phyloP scores from a whole-genome alignment of 2,113 vertebrate species.

The Anseranas semipalmata region DNA sequence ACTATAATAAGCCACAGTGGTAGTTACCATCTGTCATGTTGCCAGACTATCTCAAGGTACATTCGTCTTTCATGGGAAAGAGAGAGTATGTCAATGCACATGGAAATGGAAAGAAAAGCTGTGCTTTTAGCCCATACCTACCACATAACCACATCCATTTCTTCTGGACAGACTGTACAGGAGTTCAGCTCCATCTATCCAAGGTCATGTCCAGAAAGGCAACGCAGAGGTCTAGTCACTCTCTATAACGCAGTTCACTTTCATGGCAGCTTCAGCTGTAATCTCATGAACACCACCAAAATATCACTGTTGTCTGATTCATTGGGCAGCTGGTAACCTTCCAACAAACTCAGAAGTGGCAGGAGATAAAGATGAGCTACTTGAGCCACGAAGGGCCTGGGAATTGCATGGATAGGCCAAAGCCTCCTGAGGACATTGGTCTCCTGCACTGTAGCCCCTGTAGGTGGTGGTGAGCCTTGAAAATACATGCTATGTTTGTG shows the following conservation, averaged over 20 bases:
- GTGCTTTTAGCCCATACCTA: background rate
- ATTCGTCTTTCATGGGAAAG: conserved; percentile 2
- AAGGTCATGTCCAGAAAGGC: background rate
- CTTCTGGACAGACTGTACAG: background rate
- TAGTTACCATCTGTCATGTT: conserved; percentile 58
- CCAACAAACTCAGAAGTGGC: background rate
- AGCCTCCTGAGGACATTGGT: background rate
- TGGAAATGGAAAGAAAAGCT: conserved; percentile 17
- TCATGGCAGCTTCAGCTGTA: background rate
- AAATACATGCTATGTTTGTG: background rate
- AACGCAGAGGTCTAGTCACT: background rate
- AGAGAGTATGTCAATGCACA: background rate
- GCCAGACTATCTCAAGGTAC: conserved; percentile 45
- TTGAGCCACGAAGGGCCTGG: background rate
- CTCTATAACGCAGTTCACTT: background rate
- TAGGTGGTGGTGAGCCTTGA: background rate
- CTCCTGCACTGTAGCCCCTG: background rate
- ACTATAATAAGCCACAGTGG: conserved; percentile 48
- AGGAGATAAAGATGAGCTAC: background rate
- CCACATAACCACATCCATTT: background rate
- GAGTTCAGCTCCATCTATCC: background rate
- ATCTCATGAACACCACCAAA: background rate
- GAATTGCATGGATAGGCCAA: background rate
- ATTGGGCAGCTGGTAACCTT: background rate
- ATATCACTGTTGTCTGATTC: background rate